Evolutionary conservation across 2,113 vertebrate genomes (phyloP).

Genomic region (Eulacestoma nigropectus): DNA sequence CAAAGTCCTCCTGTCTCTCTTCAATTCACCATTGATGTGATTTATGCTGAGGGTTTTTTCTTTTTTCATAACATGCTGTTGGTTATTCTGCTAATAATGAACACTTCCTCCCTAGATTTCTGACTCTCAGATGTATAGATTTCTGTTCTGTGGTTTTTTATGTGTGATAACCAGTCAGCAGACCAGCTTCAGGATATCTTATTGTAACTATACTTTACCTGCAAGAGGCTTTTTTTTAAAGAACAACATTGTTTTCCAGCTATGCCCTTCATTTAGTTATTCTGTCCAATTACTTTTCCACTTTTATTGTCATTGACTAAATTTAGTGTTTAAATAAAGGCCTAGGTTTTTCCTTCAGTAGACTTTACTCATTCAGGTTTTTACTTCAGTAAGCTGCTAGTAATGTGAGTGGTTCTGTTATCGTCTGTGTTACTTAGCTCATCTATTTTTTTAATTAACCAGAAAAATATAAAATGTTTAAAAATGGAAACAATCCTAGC

Average conservation of each 20-base stretch:
- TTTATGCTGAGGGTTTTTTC: not conserved
- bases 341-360: no score
- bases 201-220: not conserved
- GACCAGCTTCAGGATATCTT: not conserved
- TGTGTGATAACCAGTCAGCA: not conserved
- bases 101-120: not conserved
- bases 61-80: not conserved
- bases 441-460: not conserved
- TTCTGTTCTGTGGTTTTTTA: not conserved
- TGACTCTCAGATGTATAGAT: not conserved
- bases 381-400: not conserved
- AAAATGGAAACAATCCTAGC: not conserved
- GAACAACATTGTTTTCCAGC: not conserved
- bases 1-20: not conserved
- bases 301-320: not conserved
- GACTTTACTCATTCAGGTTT: not conserved
- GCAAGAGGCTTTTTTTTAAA: not conserved
- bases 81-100: not conserved
- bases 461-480: not conserved
- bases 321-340: not conserved
- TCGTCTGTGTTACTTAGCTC: not conserved
- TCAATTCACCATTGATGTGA: not conserved
- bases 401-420: not conserved
- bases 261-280: not conserved
- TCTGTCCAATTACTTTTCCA: not conserved